Conservation (phyloP, 2,888 invertebrate genomes). For the Dynastes hyllus region DNA sequence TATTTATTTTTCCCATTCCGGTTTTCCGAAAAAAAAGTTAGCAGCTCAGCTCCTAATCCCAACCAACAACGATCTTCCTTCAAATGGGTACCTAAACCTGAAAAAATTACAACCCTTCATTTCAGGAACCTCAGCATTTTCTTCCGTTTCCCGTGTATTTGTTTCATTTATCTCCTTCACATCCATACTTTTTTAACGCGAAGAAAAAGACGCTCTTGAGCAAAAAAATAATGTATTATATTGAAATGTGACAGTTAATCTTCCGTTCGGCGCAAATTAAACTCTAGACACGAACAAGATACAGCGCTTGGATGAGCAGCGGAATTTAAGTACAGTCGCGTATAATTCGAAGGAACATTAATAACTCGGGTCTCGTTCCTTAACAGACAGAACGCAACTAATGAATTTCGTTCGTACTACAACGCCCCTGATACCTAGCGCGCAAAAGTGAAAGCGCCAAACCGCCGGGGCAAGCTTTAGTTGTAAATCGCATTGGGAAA, state of each 20-base stretch:
- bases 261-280: conserved; percentile 38
- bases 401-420: conserved; percentile 19
- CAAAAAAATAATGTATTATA: too few species aligned
- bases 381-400: conserved; percentile 27
- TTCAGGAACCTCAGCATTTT: too few species aligned
- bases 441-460: background rate
- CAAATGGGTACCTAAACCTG: too few species aligned
- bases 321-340: conserved; percentile 17
- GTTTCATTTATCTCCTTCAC: background rate
- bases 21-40: background rate
- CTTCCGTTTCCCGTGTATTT: background rate
- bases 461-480: background rate
- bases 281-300: conserved; percentile 16
- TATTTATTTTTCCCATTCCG: too few species aligned
- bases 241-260: conserved; percentile 49
- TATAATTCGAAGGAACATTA: conserved; percentile 45
- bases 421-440: background rate
- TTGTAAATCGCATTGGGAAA: background rate
- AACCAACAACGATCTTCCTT: too few species aligned
- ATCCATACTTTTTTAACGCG: background rate
- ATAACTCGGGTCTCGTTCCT: conserved; percentile 43
- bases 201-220: conserved; percentile 4
- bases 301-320: background rate
- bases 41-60: background rate
- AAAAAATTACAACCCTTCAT: too few species aligned